Evolutionary conservation across 2,113 vertebrate genomes (phyloP).

Genomic region (Suncus etruscus): DNA sequence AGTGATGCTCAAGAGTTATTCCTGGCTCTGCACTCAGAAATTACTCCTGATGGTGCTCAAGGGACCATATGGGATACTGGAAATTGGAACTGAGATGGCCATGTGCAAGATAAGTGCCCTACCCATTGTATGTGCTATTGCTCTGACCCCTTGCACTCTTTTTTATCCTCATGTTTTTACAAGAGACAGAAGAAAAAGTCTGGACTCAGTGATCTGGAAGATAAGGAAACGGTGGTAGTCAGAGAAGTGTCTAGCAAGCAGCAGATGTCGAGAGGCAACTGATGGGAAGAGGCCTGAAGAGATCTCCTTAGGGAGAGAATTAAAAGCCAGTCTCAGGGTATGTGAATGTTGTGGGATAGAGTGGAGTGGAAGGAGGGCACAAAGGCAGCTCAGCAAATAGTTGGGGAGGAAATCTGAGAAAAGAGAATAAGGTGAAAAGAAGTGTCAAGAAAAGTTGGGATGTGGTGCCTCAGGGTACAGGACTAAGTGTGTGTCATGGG

Average conservation of each 20-base stretch:
- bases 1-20: no score
- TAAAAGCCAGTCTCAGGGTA: not conserved
- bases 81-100: no score
- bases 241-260: not conserved
- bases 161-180: not conserved
- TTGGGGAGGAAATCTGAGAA: not conserved
- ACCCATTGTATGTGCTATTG: no score
- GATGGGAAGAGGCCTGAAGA: not conserved
- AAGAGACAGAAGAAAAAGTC: not conserved
- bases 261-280: not conserved
- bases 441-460: not conserved
- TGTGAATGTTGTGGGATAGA: no score
- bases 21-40: no score
- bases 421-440: not conserved
- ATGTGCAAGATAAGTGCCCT: no score
- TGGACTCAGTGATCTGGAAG: not conserved
- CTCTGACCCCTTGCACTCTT: no score
- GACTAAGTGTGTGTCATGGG: not conserved
- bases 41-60: no score
- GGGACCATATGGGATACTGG: no score
- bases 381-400: not conserved
- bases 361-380: fast-evolving
- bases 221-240: not conserved
- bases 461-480: not conserved
- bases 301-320: not conserved